These are phyloP conservation scores for Drosophila mayri DNA, from an alignment of 1,140 invertebrate species.

Conservation along the genomic window DNA sequence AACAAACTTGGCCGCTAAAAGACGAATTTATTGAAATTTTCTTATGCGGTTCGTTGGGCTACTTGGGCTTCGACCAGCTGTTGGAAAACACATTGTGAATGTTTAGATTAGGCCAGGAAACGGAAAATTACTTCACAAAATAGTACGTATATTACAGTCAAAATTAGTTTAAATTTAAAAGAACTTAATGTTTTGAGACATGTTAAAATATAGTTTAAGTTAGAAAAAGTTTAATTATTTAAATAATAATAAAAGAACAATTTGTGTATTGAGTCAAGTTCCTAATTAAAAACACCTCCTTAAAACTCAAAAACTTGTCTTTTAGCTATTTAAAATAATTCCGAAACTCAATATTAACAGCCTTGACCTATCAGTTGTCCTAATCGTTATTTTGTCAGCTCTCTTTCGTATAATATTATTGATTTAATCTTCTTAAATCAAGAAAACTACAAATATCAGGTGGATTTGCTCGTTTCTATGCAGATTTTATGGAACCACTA, in stretches of 20 bases:
- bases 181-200: neutral
- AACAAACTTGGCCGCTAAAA: slow-evolving; percentile 43
- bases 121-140: slow-evolving; percentile 18
- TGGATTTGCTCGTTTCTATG: slow-evolving; percentile 1
- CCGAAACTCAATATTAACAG: neutral
- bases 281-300: neutral
- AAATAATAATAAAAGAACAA: neutral
- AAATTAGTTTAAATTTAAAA: too few relatives aligned
- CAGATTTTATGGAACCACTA: slow-evolving; percentile 21
- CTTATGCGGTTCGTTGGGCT: slow-evolving; percentile 14
- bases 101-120: slow-evolving; percentile 41
- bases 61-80: slow-evolving; percentile 23
- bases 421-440: slow-evolving; percentile 9
- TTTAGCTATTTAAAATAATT: neutral
- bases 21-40: slow-evolving; percentile 47
- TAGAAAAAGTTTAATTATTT: too few relatives aligned
- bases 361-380: neutral
- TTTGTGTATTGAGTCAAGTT: neutral
- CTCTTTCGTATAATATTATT: neutral
- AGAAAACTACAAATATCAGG: slow-evolving; percentile 15
- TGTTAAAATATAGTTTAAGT: neutral
- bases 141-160: too few relatives aligned
- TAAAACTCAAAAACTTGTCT: neutral
- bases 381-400: neutral
- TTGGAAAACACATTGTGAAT: slow-evolving; percentile 37